Conservation (phyloP, 2,797 vertebrate genomes). For the Argya squamiceps region DNA sequence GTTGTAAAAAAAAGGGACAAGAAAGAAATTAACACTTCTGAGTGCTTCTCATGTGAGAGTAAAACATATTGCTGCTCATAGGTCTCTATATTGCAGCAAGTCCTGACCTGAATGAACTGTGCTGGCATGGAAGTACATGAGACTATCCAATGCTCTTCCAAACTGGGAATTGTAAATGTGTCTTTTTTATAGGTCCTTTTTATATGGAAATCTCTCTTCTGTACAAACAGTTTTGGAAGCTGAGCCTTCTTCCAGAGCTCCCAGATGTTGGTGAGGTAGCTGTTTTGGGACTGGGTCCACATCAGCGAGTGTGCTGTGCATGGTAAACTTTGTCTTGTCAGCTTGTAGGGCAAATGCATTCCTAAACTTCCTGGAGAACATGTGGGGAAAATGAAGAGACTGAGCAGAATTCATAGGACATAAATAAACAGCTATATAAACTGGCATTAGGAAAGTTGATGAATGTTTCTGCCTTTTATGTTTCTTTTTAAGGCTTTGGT, state of each 20-base stretch:
- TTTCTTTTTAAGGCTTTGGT: not conserved
- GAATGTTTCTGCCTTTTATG: not conserved
- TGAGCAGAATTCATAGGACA: not conserved
- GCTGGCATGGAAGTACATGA: not conserved
- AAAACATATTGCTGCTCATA: not conserved
- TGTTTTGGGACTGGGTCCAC: not conserved
- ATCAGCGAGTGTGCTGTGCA: fast-evolving
- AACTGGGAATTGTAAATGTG: not conserved
- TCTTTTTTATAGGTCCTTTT: not conserved
- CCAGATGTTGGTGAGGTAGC: not conserved
- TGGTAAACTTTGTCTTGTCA: not conserved
- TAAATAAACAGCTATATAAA: not conserved
- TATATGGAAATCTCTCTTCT: not conserved
- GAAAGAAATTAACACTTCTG: not conserved
- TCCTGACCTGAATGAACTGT: not conserved
- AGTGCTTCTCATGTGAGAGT: not conserved
- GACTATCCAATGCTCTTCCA: not conserved
- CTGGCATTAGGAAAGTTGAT: not conserved
- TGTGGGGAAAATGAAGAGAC: not conserved
- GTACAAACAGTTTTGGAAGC: not conserved
- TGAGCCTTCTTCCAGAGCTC: not conserved
- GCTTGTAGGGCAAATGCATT: not conserved
- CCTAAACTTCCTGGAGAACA: not conserved
- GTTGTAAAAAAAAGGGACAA: not conserved
- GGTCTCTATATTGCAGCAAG: not conserved